Evolutionary conservation across 1,140 invertebrate genomes (phyloP), one percentile per base, ranked within the genome.

Genomic region (Riptortus pedestris): DNA sequence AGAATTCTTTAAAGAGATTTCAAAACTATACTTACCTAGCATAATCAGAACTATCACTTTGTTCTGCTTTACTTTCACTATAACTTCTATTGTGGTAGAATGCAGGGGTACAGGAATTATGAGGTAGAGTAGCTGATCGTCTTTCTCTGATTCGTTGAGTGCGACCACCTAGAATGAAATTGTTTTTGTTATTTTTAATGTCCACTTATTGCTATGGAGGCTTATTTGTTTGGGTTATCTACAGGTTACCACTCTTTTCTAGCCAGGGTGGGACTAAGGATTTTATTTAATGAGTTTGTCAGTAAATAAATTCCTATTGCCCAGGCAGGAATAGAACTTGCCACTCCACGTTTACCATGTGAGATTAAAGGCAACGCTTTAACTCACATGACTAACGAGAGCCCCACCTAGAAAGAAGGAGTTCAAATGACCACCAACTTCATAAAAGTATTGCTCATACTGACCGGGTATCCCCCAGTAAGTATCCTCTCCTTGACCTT

Each of bases 21-120:
- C 31, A 38, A 38, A 38, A 38, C 4, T 48, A 47, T 55, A 3
- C 2, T 9, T 2, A 55, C 51, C 51, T 55, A 1, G 24, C 24
- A 55, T 55, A 62, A 64, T 64, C 66, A 58, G 57, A 52, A 60
- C 45, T 66, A 59, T 65, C 67, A 48, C 68, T 67, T 4, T 65
- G 27, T 45, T 69, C 70, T 11, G 70, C 69, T 66, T 73, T 73
- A 38, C 71, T 71, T 63, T 73, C 72, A 57, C 72, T 73, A 24
- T 69, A 69, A 65, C 70, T 71, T 38, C 72, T 65, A 43, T 68
- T 67, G 59, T 71, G 71, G 4, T 69, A 67, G 51, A 65, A 63
- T 16, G 63, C 26, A 29, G 66, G 64, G 12, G 66, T 27, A 64
- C 47, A 57, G 14, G 67, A 33, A 1, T 62, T 60, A 48, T 70